phyloP scores from a whole-genome alignment of 2,113 vertebrate species.

The Hyla sarda region DNA sequence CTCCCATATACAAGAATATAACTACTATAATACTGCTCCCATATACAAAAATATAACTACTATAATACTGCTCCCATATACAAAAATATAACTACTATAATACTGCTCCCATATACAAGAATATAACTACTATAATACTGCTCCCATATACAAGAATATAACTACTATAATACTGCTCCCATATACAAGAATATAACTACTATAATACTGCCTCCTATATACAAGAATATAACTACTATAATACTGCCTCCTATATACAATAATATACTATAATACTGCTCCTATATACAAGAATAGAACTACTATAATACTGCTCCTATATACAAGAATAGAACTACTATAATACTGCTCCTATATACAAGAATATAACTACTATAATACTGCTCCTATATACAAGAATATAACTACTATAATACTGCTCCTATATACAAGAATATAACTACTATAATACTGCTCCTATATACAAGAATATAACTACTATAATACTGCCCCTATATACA shows the following conservation, averaged over 20 bases:
- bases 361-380: background rate
- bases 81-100: background rate
- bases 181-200: background rate
- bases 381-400: background rate
- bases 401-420: background rate
- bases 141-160: background rate
- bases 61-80: background rate
- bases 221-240: slow-evolving; percentile 17
- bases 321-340: background rate
- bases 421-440: slow-evolving; percentile 2
- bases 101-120: background rate
- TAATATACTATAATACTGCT: slow-evolving; percentile 6
- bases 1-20: no score
- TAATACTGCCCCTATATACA: background rate
- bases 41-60: background rate
- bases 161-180: background rate
- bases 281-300: background rate
- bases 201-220: background rate
- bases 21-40: background rate
- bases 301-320: slow-evolving; percentile 10
- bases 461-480: slow-evolving; percentile 1
- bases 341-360: background rate
- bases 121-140: background rate
- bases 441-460: slow-evolving; percentile 5
- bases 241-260: background rate